Percentiles rank a stretch among this genome's conserved stretches.
Evolutionary conservation across 2,888 invertebrate genomes (phyloP).

Genomic region (Anticlea derivata): DNA sequence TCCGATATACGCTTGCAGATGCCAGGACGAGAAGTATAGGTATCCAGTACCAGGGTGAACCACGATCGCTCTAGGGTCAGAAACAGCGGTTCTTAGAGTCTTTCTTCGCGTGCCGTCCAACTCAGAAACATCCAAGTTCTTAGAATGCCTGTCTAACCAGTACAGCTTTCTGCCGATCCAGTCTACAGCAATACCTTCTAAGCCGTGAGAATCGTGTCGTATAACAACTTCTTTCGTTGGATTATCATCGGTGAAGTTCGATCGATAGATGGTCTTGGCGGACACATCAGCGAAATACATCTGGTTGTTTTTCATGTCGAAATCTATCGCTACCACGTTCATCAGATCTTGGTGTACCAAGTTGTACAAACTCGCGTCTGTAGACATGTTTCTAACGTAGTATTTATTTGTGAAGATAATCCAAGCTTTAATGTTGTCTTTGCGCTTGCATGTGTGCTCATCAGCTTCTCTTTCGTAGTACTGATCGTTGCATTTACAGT

Average conservation of each 20-base stretch:
- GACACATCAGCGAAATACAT: conserved; percentile 98
- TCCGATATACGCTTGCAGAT: conserved; percentile 97
- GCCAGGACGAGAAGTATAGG: conserved; percentile 98
- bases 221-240: conserved; percentile 92
- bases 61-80: conserved; percentile 96
- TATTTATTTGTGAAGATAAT: conserved; percentile 98
- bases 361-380: conserved; percentile 93
- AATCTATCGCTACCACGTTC: conserved; percentile 98
- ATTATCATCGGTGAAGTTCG: conserved; percentile 82
- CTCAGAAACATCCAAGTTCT: conserved; percentile 97
- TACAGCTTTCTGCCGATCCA: conserved; percentile 98
- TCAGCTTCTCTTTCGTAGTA: conserved; percentile 94
- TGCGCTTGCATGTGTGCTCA: conserved; percentile 95
- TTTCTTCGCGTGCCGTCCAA: conserved; percentile 95
- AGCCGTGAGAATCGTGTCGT: conserved; percentile 95
- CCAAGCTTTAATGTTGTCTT: conserved; percentile 93
- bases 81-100: conserved; percentile 93
- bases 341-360: conserved; percentile 96
- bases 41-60: conserved; percentile 97
- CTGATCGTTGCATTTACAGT: conserved; percentile 97
- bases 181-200: conserved; percentile 98
- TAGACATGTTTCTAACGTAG: conserved; percentile 97
- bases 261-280: conserved; percentile 95
- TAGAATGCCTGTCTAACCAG: conserved; percentile 97
- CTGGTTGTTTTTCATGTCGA: conserved; percentile 92